Evolutionary conservation across 2,888 invertebrate species (phyloP).

Genomic region (Caenorhabditis virilis): DNA sequence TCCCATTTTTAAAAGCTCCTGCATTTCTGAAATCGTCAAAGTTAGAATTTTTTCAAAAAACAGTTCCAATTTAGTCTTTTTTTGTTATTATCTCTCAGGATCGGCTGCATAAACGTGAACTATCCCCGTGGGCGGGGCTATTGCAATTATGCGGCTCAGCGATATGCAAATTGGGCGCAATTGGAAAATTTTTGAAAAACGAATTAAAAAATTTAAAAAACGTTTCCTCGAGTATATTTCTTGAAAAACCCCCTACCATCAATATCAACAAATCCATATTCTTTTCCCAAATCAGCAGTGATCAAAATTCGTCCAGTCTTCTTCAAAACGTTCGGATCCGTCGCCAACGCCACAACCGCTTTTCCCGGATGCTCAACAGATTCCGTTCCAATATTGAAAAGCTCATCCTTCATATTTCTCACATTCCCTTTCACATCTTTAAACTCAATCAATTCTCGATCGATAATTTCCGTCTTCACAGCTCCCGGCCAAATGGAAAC

Average conservation of each 20-base stretch:
- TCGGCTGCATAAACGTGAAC: no score
- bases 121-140: no score
- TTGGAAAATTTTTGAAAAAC: no score
- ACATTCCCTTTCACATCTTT: conserved; percentile 20
- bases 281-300: conserved; percentile 68
- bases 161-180: no score
- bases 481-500: conserved; percentile 71
- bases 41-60: no score
- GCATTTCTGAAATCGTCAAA: no score
- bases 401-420: conserved; percentile 10
- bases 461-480: conserved; percentile 69
- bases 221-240: no score
- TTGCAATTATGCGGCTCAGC: no score
- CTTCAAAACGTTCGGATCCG: conserved; percentile 65
- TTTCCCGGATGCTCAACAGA: conserved; percentile 61
- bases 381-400: conserved; percentile 48
- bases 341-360: conserved; percentile 58
- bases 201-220: background rate
- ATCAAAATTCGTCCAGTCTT: conserved; percentile 68
- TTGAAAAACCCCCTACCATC: conserved; percentile 63
- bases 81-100: no score
- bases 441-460: conserved; percentile 2
- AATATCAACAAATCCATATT: conserved; percentile 69
- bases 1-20: no score
- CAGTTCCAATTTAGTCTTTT: no score